Conservation (phyloP, 2,797 vertebrate genomes). For the Kryptopterus vitreolus region DNA sequence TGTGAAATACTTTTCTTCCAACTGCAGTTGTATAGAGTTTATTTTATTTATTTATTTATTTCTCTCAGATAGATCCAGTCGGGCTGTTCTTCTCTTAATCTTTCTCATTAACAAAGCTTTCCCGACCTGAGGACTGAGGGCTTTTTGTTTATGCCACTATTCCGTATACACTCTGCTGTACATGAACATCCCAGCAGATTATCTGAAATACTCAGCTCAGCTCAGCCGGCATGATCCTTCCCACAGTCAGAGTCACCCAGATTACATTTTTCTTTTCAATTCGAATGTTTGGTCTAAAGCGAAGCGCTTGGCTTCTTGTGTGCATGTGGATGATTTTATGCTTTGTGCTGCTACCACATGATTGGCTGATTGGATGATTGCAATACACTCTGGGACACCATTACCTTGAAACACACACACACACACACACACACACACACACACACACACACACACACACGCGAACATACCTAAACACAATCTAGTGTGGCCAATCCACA, state of each 20-base stretch:
- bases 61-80: neutral
- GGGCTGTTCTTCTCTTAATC: too few relatives aligned
- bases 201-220: neutral
- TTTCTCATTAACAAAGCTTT: neutral
- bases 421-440: neutral
- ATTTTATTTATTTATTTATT: too few relatives aligned
- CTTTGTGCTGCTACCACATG: neutral
- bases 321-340: neutral
- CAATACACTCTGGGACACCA: neutral
- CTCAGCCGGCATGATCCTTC: neutral
- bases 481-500: neutral
- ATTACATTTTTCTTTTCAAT: neutral
- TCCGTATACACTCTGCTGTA: neutral
- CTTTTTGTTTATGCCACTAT: neutral
- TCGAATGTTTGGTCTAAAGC: neutral
- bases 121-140: neutral
- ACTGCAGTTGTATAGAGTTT: neutral
- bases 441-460: neutral
- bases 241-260: neutral
- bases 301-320: neutral
- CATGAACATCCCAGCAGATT: neutral
- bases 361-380: conserved; percentile 15
- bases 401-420: neutral
- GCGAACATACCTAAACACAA: neutral
- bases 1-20: neutral